Conservation (phyloP, 2,888 invertebrate genomes). For the Agrochola circellaris region DNA sequence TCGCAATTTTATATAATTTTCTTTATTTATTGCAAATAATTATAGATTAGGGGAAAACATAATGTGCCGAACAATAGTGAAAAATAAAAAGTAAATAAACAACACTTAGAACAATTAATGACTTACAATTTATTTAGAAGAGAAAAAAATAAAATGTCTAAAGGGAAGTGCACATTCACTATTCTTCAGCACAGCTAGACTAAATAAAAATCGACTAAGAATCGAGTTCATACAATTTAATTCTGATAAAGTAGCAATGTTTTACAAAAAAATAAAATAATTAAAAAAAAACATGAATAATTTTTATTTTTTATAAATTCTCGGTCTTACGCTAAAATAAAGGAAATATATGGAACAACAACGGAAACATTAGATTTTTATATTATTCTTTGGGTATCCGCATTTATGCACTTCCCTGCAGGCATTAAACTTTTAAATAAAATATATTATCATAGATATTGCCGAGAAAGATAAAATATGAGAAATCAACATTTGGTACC, state of each 20-base stretch:
- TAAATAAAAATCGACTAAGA: conserved; percentile 78
- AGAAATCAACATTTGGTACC: conserved; percentile 45
- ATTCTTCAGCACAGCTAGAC: conserved; percentile 89
- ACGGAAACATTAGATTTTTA: conserved; percentile 63
- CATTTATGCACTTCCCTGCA: conserved; percentile 87
- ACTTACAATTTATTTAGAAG: conserved; percentile 69
- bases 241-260: conserved; percentile 78
- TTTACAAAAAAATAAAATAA: conserved; percentile 73
- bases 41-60: conserved; percentile 74
- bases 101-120: conserved; percentile 68
- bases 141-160: conserved; percentile 75
- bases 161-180: conserved; percentile 90
- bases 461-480: conserved; percentile 55
- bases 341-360: conserved; percentile 64
- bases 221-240: conserved; percentile 82
- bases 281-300: conserved; percentile 62
- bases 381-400: conserved; percentile 75
- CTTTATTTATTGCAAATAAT: conserved; percentile 46
- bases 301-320: conserved; percentile 60
- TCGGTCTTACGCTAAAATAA: conserved; percentile 72
- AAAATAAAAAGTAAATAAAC: conserved; percentile 82
- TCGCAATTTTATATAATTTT: conserved; percentile 69
- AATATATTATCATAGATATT: conserved; percentile 36
- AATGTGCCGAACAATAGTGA: conserved; percentile 96
- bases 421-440: conserved; percentile 71